These are phyloP conservation scores for Rhinophrynus dorsalis DNA, from an alignment of 2,797 vertebrate genomes.

Conservation along the genomic window DNA sequence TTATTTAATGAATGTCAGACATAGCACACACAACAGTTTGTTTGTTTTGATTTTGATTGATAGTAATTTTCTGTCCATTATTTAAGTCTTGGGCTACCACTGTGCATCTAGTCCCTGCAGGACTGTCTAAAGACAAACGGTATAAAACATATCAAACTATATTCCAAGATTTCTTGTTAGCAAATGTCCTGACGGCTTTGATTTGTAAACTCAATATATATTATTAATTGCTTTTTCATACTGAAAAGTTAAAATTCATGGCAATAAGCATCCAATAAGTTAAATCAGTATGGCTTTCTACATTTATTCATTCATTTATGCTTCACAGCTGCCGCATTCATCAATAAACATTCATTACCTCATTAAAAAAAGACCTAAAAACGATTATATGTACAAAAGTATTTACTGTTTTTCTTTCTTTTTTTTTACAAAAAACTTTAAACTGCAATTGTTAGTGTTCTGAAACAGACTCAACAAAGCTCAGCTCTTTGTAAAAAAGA, in stretches of 20 bases:
- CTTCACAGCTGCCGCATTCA: conserved; percentile 78
- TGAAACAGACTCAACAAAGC: conserved; percentile 66
- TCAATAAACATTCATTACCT: conserved; percentile 82
- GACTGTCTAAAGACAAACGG: conserved; percentile 3
- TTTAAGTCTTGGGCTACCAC: too few relatives aligned
- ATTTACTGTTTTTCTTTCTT: conserved; percentile 65
- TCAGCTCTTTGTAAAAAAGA: conserved; percentile 65
- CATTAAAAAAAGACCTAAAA: conserved; percentile 77
- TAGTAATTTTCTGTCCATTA: too few relatives aligned
- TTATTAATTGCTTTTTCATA: conserved; percentile 25
- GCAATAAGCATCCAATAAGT: conserved; percentile 88
- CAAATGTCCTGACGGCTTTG: conserved; percentile 54
- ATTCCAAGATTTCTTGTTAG: conserved; percentile 6
- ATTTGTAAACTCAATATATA: conserved; percentile 28
- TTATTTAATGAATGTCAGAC: too few relatives aligned
- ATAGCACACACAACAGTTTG: too few relatives aligned
- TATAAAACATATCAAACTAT: background rate
- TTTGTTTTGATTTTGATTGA: too few relatives aligned
- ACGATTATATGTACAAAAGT: conserved; percentile 85
- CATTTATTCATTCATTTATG: conserved; percentile 79
- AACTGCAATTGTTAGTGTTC: conserved; percentile 69
- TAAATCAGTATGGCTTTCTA: conserved; percentile 82
- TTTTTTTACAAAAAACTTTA: conserved; percentile 67
- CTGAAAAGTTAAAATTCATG: conserved; percentile 67
- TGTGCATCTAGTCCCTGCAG: conserved; percentile 1